Evolutionary conservation across 2,888 invertebrate genomes (phyloP).

Genomic region (Seira ritae): DNA sequence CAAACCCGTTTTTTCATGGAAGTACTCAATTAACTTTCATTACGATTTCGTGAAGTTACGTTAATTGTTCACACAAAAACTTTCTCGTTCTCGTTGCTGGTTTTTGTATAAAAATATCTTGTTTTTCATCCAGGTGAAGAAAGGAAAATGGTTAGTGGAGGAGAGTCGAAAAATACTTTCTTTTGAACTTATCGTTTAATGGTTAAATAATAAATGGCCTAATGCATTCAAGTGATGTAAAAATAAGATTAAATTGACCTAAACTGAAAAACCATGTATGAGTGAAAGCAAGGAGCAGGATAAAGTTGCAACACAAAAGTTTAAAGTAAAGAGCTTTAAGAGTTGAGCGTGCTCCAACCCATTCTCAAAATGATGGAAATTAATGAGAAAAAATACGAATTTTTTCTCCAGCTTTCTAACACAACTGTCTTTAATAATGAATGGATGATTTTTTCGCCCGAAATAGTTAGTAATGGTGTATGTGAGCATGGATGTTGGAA

Average conservation of each 20-base stretch:
- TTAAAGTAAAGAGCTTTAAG: not conserved
- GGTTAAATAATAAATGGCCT: not conserved
- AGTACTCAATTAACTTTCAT: constrained; percentile 14
- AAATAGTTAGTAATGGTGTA: constrained; percentile 22
- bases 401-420: constrained; percentile 34
- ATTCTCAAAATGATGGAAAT: not conserved
- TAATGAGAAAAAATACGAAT: not conserved
- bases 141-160: too few relatives aligned
- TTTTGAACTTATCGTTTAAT: not conserved
- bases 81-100: too few relatives aligned
- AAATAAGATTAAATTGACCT: constrained; percentile 1
- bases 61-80: not conserved
- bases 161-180: not conserved
- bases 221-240: not conserved
- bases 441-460: constrained; percentile 15
- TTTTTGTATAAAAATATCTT: too few relatives aligned
- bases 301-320: not conserved
- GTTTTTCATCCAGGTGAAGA: too few relatives aligned
- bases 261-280: not conserved
- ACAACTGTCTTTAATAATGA: constrained; percentile 37
- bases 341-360: not conserved
- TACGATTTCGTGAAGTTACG: not conserved
- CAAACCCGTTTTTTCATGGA: constrained; percentile 35
- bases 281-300: not conserved
- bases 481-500: constrained; percentile 28